Base-by-base conservation (phyloP, 2,113 vertebrate genomes). In the Conger conger region DNA sequence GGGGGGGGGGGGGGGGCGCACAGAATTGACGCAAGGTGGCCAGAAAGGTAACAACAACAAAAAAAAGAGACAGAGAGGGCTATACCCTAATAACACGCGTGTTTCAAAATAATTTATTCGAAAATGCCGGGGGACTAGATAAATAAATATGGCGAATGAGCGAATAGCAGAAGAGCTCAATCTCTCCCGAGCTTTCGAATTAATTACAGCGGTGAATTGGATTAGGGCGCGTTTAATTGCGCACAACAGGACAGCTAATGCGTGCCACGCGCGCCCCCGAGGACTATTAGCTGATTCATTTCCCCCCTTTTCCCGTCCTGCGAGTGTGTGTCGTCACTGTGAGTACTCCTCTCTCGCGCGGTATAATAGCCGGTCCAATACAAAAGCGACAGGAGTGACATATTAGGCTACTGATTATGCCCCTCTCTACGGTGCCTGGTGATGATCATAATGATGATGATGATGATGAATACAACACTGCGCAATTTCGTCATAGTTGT, bases 191-290 rank as follows among this genome's bases (percentile, higher is more conserved):
- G 68, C 68, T 73, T 73, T 73, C n/a, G 68, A 73, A 73, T 73
- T 73, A n/a, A 73, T 73, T 73, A 73, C 68, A 73, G 68, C 68
- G 68, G 68, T 73, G 68, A 73, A 73, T 73, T 73, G 68, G 68
- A 73, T 73, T 73, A 73, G 68, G 33, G 68, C 23, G 68, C 68
- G 33, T 73, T 73, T 73, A 73, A 73, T 73, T 73, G 68, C 13
- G 68, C 68, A 73, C 68, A 73, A 73, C 68, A 73, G 68, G 68
- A 73, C 30, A 73, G 68, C 68, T 73, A 73, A 73, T 73, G 68
- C 68, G 27, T 73, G 68, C 68, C 68, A 73, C 68, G 68, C 68
- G 68, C 68, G 33, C 9, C 68, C 68, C 68, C 3, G 68, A 73
- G n/a, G 68, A 73, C 68, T n/a, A 73, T 73, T 73, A 73, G 68